Conservation (phyloP, 1,140 invertebrate species). For the Scaptomyza pallida region DNA sequence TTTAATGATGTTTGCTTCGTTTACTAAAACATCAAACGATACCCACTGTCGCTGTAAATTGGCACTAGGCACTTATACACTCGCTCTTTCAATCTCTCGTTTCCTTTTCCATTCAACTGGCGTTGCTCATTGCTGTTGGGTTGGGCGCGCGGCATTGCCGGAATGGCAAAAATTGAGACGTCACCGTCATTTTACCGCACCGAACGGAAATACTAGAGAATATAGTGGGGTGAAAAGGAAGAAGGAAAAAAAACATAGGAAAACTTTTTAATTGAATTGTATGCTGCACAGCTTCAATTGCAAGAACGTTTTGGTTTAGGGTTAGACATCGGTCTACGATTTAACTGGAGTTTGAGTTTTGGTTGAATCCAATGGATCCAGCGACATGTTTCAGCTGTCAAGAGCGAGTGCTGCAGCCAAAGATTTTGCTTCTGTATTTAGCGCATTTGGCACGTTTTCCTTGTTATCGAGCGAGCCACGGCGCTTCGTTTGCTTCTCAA, state of each 20-base stretch:
- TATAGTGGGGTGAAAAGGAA: background rate
- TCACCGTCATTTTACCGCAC: slow-evolving; percentile 59
- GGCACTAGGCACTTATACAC: slow-evolving; percentile 9
- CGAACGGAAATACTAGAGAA: slow-evolving; percentile 44
- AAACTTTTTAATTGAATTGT: slow-evolving; percentile 81
- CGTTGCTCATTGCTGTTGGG: slow-evolving; percentile 45
- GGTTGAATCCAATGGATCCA: background rate
- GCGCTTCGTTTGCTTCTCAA: background rate
- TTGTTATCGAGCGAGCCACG: slow-evolving; percentile 39
- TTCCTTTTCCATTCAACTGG: background rate
- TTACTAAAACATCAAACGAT: background rate
- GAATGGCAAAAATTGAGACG: slow-evolving; percentile 73
- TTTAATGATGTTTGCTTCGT: background rate
- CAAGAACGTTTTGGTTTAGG: slow-evolving; percentile 23
- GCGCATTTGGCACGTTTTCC: slow-evolving; percentile 70
- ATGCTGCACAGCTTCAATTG: slow-evolving; percentile 70
- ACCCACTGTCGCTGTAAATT: slow-evolving; percentile 26
- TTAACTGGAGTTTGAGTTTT: background rate
- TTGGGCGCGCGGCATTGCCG: slow-evolving; percentile 46
- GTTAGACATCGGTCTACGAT: slow-evolving; percentile 4
- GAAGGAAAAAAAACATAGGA: slow-evolving; percentile 41
- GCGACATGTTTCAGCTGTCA: slow-evolving; percentile 24
- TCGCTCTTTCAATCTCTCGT: slow-evolving; percentile 1
- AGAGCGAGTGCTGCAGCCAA: slow-evolving; percentile 20
- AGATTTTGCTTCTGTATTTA: slow-evolving; percentile 57